phyloP scores from a whole-genome alignment of 1,140 invertebrate species.

The Drosophila albomicans region DNA sequence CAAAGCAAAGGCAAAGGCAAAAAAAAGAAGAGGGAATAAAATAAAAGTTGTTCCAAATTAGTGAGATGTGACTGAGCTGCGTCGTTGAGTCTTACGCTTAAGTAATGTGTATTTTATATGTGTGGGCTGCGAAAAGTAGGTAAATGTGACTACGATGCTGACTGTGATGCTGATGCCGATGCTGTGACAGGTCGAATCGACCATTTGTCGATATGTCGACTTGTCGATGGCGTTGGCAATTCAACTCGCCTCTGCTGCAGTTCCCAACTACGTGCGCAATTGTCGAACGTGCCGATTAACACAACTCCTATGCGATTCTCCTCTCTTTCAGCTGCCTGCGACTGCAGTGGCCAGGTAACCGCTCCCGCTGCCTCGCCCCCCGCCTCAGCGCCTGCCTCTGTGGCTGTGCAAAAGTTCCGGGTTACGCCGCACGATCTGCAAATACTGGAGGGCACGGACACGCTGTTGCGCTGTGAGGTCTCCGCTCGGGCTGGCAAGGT shows the following conservation, averaged over 20 bases:
- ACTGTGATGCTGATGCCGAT: neutral
- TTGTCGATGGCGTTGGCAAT: slow-evolving; percentile 65
- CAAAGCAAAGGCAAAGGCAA: no score
- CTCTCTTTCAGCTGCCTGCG: slow-evolving; percentile 38
- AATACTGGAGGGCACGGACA: slow-evolving; percentile 93
- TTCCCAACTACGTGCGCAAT: slow-evolving; percentile 80
- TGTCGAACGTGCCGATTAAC: slow-evolving; percentile 82
- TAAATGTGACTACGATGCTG: slow-evolving; percentile 45
- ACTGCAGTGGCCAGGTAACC: slow-evolving; percentile 35
- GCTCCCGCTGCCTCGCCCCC: neutral
- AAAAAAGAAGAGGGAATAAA: slow-evolving; percentile 31
- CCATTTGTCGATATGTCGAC: slow-evolving; percentile 46
- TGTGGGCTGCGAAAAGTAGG: slow-evolving; percentile 77
- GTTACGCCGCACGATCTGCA: slow-evolving; percentile 91
- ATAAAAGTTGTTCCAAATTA: slow-evolving; percentile 79
- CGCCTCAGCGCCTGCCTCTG: slow-evolving; percentile 51
- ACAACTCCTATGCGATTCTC: slow-evolving; percentile 51
- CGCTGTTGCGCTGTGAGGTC: slow-evolving; percentile 93
- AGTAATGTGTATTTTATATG: slow-evolving; percentile 82
- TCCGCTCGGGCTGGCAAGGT: slow-evolving; percentile 92
- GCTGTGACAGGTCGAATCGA: slow-evolving; percentile 67
- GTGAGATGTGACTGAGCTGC: slow-evolving; percentile 78
- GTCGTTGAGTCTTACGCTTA: slow-evolving; percentile 72
- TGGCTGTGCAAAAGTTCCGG: slow-evolving; percentile 90
- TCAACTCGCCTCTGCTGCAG: slow-evolving; percentile 63